Conservation (phyloP, 2,888 invertebrate species). For the Apodemia duryi region DNA sequence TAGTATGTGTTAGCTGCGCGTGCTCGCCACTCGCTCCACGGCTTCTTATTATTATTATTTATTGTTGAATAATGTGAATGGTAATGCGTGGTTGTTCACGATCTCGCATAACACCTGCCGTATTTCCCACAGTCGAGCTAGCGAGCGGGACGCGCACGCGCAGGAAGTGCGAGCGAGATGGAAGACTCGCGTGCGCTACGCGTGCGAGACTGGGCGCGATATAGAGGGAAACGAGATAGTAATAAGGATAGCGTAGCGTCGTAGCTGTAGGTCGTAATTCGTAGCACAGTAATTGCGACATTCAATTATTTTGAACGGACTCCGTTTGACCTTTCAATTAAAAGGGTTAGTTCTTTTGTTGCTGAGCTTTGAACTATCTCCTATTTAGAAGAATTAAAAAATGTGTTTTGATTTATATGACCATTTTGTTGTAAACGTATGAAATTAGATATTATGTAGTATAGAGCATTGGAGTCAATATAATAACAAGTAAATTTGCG, state of each 20-base stretch:
- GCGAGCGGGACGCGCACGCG: slow-evolving; percentile 58
- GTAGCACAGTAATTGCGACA: slow-evolving; percentile 13
- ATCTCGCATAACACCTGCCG: slow-evolving; percentile 81
- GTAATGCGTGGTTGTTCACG: slow-evolving; percentile 80
- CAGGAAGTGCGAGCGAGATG: slow-evolving; percentile 65
- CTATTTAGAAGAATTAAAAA: neutral
- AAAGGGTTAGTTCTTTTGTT: neutral
- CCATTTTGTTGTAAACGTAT: no score
- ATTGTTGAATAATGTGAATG: slow-evolving; percentile 80
- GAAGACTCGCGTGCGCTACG: slow-evolving; percentile 55
- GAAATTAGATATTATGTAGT: no score
- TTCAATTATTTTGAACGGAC: slow-evolving; percentile 1
- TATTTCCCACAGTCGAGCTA: slow-evolving; percentile 78
- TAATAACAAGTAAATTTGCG: no score
- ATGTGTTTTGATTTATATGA: no score
- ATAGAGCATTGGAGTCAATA: no score
- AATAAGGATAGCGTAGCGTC: slow-evolving; percentile 44
- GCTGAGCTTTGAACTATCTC: neutral
- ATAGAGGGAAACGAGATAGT: slow-evolving; percentile 43
- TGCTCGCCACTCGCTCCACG: slow-evolving; percentile 76
- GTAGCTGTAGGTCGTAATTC: slow-evolving; percentile 34
- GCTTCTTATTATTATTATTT: slow-evolving; percentile 79
- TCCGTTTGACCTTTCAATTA: slow-evolving; percentile 15
- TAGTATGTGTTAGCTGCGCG: slow-evolving; percentile 72
- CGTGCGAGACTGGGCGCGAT: slow-evolving; percentile 50